These are phyloP conservation scores for Prosapia bicincta DNA, from an alignment of 2,888 invertebrate genomes.

Conservation along the genomic window DNA sequence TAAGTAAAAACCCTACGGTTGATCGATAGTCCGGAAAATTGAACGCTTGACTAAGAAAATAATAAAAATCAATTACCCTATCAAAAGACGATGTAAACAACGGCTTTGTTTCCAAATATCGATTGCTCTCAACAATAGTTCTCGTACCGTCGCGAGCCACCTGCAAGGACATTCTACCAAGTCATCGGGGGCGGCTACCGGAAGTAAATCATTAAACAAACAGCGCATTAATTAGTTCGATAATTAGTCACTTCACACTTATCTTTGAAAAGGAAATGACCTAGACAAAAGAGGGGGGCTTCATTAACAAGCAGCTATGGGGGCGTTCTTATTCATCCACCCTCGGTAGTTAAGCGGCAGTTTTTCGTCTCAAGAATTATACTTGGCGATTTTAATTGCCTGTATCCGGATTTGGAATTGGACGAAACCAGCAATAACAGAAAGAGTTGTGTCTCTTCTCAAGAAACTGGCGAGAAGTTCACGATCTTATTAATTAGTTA, in stretches of 20 bases:
- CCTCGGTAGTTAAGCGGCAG: background rate
- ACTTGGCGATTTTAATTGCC: background rate
- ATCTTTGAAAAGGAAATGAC: slow-evolving; percentile 17
- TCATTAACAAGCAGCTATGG: slow-evolving; percentile 3
- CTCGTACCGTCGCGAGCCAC: no score
- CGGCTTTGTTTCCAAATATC: no score
- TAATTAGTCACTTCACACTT: slow-evolving; percentile 38
- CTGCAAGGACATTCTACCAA: background rate
- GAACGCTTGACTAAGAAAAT: no score
- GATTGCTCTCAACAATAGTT: no score
- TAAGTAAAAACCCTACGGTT: no score
- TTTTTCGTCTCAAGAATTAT: background rate
- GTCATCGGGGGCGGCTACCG: slow-evolving; percentile 11
- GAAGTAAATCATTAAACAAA: slow-evolving; percentile 32
- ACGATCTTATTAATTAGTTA: no score
- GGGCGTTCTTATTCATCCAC: background rate
- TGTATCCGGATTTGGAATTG: background rate
- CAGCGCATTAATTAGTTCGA: slow-evolving; percentile 31
- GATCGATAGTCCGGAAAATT: no score
- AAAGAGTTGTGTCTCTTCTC: no score
- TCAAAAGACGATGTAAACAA: no score
- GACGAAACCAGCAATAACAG: no score
- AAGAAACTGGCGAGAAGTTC: no score
- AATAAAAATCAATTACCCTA: no score
- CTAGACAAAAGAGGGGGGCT: slow-evolving; percentile 7